Conservation (phyloP, 2,797 vertebrate genomes). For the Takifugu rubripes region DNA sequence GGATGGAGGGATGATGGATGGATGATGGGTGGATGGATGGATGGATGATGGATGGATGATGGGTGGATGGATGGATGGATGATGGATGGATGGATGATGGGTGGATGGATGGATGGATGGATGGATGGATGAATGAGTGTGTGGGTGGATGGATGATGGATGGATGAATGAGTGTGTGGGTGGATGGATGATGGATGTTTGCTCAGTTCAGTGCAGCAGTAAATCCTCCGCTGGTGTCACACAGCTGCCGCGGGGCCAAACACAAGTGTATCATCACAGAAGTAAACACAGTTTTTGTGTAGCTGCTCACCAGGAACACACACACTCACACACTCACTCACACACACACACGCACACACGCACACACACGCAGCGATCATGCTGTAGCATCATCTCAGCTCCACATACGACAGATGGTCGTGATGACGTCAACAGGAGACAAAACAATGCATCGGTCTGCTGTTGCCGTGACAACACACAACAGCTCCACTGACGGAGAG, state of each 20-base stretch:
- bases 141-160: too few relatives aligned
- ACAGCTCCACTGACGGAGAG: neutral
- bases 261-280: neutral
- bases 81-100: too few relatives aligned
- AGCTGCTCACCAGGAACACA: neutral
- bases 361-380: constrained; percentile 7
- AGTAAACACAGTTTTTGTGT: neutral
- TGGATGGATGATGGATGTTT: too few relatives aligned
- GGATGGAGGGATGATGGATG: too few relatives aligned
- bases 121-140: too few relatives aligned
- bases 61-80: too few relatives aligned
- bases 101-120: too few relatives aligned
- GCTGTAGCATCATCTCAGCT: neutral
- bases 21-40: too few relatives aligned
- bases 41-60: too few relatives aligned
- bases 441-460: constrained; percentile 26
- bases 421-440: constrained; percentile 41
- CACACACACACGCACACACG: neutral
- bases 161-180: too few relatives aligned
- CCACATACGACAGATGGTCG: constrained; percentile 29
- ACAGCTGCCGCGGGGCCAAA: constrained; percentile 22
- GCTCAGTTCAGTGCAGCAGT: neutral
- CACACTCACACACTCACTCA: too few relatives aligned
- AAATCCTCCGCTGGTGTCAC: neutral
- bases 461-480: constrained; percentile 8